A percentile compares a stretch with the other conserved stretches of the same genome.
These are phyloP conservation scores for Argyresthia albistria DNA, from an alignment of 2,888 invertebrate species.

Conservation along the genomic window DNA sequence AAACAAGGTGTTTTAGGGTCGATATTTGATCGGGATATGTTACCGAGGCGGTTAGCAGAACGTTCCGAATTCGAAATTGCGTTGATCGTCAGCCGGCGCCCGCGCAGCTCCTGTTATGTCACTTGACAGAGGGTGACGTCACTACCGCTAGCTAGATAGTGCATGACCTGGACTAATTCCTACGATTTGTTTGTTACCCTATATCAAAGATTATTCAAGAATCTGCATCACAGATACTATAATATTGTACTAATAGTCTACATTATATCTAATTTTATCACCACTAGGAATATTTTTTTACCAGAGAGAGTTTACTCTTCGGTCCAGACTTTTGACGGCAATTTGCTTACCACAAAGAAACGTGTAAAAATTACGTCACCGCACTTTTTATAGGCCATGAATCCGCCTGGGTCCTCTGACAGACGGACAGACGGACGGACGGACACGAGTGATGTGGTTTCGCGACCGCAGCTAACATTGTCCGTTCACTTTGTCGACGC, in stretches of 20 bases:
- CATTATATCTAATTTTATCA: too few relatives aligned
- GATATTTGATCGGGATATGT: constrained; percentile 22
- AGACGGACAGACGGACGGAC: constrained; percentile 8
- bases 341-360: too few relatives aligned
- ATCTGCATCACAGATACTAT: too few relatives aligned
- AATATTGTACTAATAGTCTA: too few relatives aligned
- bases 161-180: too few relatives aligned
- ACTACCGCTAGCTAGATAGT: too few relatives aligned
- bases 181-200: too few relatives aligned
- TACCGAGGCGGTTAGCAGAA: constrained; percentile 22
- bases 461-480: constrained; percentile 18
- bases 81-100: constrained; percentile 42
- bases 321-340: too few relatives aligned
- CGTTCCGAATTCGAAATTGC: constrained; percentile 39
- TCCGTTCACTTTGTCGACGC: constrained; percentile 18
- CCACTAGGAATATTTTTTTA: too few relatives aligned
- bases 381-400: constrained; percentile 42
- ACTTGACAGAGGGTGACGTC: constrained; percentile 7
- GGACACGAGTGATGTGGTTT: constrained; percentile 33
- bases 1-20: constrained; percentile 17
- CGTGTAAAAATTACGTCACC: constrained; percentile 11
- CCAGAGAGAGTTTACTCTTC: too few relatives aligned
- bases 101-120: constrained; percentile 43
- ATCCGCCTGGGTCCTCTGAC: constrained; percentile 19
- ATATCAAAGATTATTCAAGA: too few relatives aligned